A percentile compares a stretch with the other conserved stretches of the same genome.
Conservation (phyloP, 2,797 vertebrate genomes). For the Acanthiza pusilla region DNA sequence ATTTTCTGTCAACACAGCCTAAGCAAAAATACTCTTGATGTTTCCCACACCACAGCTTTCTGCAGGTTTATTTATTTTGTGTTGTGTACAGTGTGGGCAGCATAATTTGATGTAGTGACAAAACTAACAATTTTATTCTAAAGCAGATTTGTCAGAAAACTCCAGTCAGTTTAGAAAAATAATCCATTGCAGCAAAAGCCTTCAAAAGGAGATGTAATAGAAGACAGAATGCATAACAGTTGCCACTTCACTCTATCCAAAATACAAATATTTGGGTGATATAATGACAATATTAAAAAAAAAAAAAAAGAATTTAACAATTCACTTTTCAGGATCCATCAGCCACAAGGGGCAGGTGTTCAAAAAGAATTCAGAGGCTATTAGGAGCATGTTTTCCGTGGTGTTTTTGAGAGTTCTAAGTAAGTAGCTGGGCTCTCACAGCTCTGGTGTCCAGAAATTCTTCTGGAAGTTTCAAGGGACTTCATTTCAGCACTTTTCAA, state of each 20-base stretch:
- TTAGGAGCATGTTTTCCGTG: neutral
- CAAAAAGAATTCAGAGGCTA: neutral
- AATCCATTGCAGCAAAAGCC: neutral
- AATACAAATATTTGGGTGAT: neutral
- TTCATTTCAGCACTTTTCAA: neutral
- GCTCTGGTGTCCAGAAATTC: neutral
- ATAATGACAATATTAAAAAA: neutral
- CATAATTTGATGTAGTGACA: neutral
- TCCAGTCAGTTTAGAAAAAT: neutral
- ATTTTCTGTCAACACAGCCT: neutral
- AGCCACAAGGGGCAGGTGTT: neutral
- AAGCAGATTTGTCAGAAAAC: neutral
- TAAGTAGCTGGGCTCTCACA: neutral
- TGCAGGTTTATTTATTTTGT: neutral
- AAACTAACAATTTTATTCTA: conserved; percentile 19
- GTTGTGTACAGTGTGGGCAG: neutral
- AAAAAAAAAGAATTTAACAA: neutral
- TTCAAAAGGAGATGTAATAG: neutral
- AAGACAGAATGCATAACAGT: neutral
- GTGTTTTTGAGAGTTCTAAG: neutral
- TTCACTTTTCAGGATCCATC: rapidly evolving
- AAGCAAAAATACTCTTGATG: neutral
- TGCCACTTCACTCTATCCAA: neutral
- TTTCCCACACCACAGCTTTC: neutral
- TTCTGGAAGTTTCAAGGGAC: neutral